These are phyloP conservation scores for Raja brachyura DNA, from an alignment of 2,113 vertebrate species.

Conservation along the genomic window DNA sequence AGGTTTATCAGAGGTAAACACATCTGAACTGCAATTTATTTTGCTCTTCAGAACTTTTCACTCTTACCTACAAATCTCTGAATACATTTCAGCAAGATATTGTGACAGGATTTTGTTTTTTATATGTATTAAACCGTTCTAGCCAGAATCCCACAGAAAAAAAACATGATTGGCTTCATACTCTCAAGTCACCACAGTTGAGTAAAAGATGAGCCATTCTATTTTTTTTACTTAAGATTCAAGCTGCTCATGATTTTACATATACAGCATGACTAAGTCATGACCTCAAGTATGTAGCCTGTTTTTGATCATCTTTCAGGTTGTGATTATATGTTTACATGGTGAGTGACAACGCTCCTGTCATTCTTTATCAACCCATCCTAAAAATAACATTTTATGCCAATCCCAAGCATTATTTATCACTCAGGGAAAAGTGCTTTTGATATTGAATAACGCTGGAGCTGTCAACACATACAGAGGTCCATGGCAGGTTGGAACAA, in stretches of 20 bases:
- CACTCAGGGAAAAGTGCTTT: background rate
- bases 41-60: background rate
- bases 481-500: background rate
- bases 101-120: background rate
- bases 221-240: background rate
- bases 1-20: background rate
- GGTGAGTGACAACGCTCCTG: background rate
- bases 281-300: background rate
- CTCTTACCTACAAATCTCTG: background rate
- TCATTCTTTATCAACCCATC: background rate
- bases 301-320: background rate
- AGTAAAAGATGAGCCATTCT: background rate
- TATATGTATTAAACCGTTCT: background rate
- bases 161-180: background rate
- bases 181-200: background rate
- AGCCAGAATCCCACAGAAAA: slow-evolving; percentile 11
- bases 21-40: background rate
- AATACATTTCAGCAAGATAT: background rate
- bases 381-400: slow-evolving; percentile 2
- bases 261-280: background rate
- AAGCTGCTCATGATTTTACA: background rate
- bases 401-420: slow-evolving; percentile 11
- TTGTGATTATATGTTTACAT: background rate
- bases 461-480: slow-evolving; percentile 17
- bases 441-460: background rate